These are phyloP conservation scores for Eristalis intricaria DNA, from an alignment of 2,888 invertebrate genomes.

Conservation along the genomic window DNA sequence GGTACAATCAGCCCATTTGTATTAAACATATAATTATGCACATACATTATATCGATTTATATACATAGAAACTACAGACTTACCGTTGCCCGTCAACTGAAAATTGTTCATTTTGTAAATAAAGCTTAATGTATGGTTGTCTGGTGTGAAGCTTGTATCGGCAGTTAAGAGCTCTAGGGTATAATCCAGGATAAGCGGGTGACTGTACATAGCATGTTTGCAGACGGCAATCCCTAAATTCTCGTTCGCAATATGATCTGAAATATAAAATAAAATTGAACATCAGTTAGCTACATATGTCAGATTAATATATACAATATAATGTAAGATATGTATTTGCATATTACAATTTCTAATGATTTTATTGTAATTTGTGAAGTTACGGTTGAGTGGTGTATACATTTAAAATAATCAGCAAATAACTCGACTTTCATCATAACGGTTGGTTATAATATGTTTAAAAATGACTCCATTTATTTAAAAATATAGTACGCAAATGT, in stretches of 20 bases:
- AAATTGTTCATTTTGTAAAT: slow-evolving; percentile 96
- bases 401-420: too few relatives aligned
- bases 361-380: too few relatives aligned
- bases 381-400: too few relatives aligned
- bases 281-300: not conserved
- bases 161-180: slow-evolving; percentile 94
- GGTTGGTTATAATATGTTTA: too few relatives aligned
- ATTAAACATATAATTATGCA: slow-evolving; percentile 27
- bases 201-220: slow-evolving; percentile 97
- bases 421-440: too few relatives aligned
- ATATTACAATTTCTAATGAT: too few relatives aligned
- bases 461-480: too few relatives aligned
- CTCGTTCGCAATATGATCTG: slow-evolving; percentile 93
- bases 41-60: not conserved
- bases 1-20: too few relatives aligned
- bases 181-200: slow-evolving; percentile 95
- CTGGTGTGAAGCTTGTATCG: slow-evolving; percentile 94
- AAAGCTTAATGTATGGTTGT: slow-evolving; percentile 93
- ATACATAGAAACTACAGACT: slow-evolving; percentile 67
- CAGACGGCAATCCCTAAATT: slow-evolving; percentile 92
- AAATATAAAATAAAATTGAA: slow-evolving; percentile 69
- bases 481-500: too few relatives aligned
- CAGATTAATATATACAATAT: not conserved
- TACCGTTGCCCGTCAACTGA: slow-evolving; percentile 93
- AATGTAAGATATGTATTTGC: not conserved